Percentiles rank a stretch among this genome's conserved stretches.
phyloP scores from a whole-genome alignment of 2,797 vertebrate genomes.

The Diceros bicornis region DNA sequence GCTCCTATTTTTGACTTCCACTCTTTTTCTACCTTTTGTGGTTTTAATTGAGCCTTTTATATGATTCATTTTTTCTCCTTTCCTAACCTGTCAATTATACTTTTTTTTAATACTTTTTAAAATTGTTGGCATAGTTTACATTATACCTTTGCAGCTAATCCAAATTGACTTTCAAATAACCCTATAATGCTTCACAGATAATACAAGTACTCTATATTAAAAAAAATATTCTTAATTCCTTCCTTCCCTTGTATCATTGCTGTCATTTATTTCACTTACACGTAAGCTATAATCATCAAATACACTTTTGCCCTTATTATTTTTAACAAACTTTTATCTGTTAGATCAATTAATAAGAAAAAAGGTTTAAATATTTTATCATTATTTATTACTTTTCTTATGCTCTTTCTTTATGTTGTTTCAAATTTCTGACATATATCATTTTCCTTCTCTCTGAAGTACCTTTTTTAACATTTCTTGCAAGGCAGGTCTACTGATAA shows the following conservation, averaged over 20 bases:
- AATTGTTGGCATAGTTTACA: neutral
- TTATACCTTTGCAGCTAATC: neutral
- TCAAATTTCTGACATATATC: neutral
- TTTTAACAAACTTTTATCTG: neutral
- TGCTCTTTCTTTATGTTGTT: neutral
- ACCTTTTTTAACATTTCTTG: neutral
- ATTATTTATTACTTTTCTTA: neutral
- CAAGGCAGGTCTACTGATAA: neutral
- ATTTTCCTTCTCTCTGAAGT: neutral
- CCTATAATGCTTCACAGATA: neutral
- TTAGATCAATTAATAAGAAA: neutral
- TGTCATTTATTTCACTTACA: neutral
- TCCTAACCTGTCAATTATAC: neutral
- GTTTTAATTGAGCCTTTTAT: neutral
- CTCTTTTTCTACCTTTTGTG: neutral
- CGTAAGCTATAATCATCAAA: neutral
- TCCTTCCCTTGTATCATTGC: neutral
- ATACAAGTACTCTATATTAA: neutral
- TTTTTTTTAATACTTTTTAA: neutral
- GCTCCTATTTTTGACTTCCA: neutral
- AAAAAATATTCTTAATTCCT: neutral
- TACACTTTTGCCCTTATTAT: neutral
- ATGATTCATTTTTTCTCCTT: neutral
- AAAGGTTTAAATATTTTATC: neutral
- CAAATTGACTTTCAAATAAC: neutral